Evolutionary conservation across 2,797 vertebrate species (phyloP).

Genomic region (Halcyon chelicuti): DNA sequence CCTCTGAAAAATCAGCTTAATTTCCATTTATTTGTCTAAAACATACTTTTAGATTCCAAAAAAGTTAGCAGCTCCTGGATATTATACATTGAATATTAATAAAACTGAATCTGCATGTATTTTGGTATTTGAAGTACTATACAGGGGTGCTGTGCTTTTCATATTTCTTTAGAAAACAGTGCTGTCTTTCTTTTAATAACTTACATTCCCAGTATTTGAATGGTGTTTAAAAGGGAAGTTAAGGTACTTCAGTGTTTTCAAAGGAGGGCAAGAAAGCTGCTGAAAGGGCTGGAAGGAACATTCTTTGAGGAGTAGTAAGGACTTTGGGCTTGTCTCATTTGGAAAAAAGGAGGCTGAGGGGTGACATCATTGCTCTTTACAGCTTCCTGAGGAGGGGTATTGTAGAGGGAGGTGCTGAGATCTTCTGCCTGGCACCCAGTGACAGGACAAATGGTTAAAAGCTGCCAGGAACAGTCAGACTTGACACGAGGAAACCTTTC

Average conservation of each 20-base stretch:
- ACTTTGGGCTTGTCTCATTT: not conserved
- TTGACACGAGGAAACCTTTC: not conserved
- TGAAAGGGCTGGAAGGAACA: not conserved
- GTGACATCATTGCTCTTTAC: rapidly evolving
- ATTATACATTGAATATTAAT: not conserved
- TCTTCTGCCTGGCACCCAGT: not conserved
- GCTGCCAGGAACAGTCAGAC: not conserved
- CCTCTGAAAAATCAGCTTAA: not conserved
- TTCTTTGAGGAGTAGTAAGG: not conserved
- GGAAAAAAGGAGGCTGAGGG: not conserved
- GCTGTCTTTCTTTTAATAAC: not conserved
- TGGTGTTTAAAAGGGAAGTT: not conserved
- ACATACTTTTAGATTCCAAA: not conserved
- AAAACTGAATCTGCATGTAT: not conserved
- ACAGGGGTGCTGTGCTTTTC: not conserved
- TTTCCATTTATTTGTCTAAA: not conserved
- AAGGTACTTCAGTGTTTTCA: not conserved
- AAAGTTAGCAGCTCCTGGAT: not conserved
- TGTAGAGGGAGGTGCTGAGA: not conserved
- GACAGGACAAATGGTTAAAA: not conserved
- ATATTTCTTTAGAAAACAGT: not conserved
- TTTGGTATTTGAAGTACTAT: not conserved
- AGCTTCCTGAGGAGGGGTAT: not conserved
- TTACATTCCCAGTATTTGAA: not conserved
- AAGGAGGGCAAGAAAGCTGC: not conserved